Percentiles rank a stretch among this genome's conserved stretches.
Evolutionary conservation across 2,797 vertebrate species (phyloP).

Genomic region (Karalla daura): DNA sequence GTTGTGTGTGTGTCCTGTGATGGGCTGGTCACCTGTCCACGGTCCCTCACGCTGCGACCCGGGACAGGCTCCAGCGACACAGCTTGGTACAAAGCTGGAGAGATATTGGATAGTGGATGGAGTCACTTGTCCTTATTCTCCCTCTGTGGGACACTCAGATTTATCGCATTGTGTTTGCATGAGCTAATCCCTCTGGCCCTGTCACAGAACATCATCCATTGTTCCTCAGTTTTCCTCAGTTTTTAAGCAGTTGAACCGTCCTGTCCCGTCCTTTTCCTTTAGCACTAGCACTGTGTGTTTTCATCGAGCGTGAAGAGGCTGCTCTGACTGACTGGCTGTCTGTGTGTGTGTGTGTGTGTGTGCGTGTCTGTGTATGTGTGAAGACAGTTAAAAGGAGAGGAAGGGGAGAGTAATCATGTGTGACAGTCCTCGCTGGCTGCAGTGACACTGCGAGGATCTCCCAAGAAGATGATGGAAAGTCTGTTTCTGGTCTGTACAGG

Average conservation of each 20-base stretch:
- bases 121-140: not conserved
- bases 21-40: no score
- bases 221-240: no score
- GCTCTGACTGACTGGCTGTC: not conserved
- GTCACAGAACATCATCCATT: no score
- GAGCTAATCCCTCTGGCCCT: no score
- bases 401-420: conserved; percentile 22
- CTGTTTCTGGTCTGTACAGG: conserved; percentile 25
- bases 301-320: conserved; percentile 7
- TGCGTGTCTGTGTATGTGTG: conserved; percentile 29
- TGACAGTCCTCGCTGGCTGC: conserved; percentile 40
- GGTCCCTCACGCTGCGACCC: no score
- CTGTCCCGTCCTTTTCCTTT: not conserved
- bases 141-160: not conserved
- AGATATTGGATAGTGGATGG: no score
- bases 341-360: not conserved
- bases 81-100: not conserved
- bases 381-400: conserved; percentile 15
- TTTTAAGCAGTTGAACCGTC: not conserved
- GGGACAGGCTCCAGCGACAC: not conserved
- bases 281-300: not conserved
- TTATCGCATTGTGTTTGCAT: not conserved
- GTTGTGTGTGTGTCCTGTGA: no score
- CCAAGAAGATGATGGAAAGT: conserved; percentile 61
- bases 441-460: conserved; percentile 43